Percentiles rank a stretch among this genome's conserved stretches.
Evolutionary conservation across 1,140 invertebrate species (phyloP).

Genomic region (Capitella teleta): DNA sequence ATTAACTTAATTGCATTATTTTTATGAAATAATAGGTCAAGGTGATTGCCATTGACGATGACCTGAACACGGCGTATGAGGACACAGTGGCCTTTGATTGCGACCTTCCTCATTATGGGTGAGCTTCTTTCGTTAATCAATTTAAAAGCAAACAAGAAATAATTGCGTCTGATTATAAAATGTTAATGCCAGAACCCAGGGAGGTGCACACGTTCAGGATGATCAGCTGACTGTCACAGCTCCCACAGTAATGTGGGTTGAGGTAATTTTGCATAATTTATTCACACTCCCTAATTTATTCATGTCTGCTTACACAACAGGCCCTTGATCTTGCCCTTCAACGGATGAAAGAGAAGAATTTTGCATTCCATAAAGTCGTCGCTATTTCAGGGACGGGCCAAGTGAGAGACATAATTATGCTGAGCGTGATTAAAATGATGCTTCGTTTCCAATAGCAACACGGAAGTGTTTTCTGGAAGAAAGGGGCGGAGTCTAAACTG

Average conservation of each 20-base stretch:
- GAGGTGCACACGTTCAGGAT: constrained; percentile 55
- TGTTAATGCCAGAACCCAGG: no score
- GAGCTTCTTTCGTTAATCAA: no score
- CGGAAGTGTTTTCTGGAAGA: no score
- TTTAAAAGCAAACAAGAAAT: no score
- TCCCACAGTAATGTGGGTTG: constrained; percentile 85
- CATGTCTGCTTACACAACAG: not conserved
- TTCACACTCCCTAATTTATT: not conserved
- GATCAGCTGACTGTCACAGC: constrained; percentile 57
- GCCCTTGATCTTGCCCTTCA: not conserved
- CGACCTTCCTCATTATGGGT: constrained; percentile 82
- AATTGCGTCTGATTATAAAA: no score
- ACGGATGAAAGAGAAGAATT: not conserved
- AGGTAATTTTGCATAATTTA: constrained; percentile 37
- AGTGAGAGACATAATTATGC: no score
- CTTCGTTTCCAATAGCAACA: no score
- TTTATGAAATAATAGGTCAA: constrained; percentile 63
- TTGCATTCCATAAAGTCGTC: not conserved
- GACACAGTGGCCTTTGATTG: constrained; percentile 75
- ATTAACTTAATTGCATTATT: no score
- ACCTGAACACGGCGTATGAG: constrained; percentile 61
- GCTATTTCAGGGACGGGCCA: not conserved
- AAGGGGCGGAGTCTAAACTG: no score
- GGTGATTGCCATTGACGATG: constrained; percentile 68
- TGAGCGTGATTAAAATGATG: no score